Percentiles rank a stretch among this genome's conserved stretches.
Evolutionary conservation across 2,797 vertebrate species (phyloP).

Genomic region (Lophotriccus pileatus): DNA sequence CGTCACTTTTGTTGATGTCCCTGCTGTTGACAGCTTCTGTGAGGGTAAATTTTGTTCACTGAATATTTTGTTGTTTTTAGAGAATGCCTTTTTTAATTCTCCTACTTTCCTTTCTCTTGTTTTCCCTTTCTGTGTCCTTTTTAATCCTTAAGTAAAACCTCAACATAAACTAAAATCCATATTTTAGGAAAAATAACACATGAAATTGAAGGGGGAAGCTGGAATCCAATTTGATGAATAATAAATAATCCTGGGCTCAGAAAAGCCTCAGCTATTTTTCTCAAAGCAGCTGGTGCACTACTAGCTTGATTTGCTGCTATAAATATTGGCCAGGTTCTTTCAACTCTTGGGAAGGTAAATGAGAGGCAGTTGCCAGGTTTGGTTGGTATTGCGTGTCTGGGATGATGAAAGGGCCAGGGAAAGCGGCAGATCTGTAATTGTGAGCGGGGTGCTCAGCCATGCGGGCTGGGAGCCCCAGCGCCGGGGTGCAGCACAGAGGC

Average conservation of each 20-base stretch:
- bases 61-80: neutral
- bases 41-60: neutral
- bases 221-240: neutral
- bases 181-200: neutral
- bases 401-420: constrained; percentile 8
- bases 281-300: neutral
- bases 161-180: neutral
- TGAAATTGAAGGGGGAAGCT: neutral
- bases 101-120: neutral
- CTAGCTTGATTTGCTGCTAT: neutral
- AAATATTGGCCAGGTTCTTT: constrained; percentile 36
- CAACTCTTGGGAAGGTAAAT: constrained; percentile 18
- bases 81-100: neutral
- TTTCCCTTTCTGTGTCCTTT: neutral
- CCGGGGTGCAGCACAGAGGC: neutral
- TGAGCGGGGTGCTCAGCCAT: neutral
- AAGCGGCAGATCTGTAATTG: neutral
- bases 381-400: neutral
- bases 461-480: neutral
- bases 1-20: neutral
- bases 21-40: neutral
- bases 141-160: neutral
- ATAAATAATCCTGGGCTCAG: neutral
- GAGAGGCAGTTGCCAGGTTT: neutral
- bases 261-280: constrained; percentile 28